Conservation (phyloP, 2,797 vertebrate species). For the Hipposideros larvatus region DNA sequence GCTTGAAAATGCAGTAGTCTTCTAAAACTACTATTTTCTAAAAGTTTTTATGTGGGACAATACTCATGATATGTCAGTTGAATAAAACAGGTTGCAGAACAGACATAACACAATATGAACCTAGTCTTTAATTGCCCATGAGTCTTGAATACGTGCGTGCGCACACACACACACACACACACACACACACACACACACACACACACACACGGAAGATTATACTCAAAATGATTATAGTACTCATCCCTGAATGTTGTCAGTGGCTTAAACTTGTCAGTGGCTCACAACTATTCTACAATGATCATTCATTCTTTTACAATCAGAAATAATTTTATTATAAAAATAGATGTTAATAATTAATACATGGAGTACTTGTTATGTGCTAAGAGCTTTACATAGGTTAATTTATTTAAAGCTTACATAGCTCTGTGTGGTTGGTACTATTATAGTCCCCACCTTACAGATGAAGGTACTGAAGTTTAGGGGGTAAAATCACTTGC, state of each 20-base stretch:
- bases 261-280: slow-evolving; percentile 5
- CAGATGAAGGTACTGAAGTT: slow-evolving; percentile 20
- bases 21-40: slow-evolving; percentile 57
- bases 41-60: slow-evolving; percentile 3
- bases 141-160: too few species aligned
- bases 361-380: neutral
- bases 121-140: too few species aligned
- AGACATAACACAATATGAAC: neutral
- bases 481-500: neutral
- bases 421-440: neutral
- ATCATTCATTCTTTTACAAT: slow-evolving; percentile 24
- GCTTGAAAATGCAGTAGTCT: slow-evolving; percentile 5
- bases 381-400: neutral
- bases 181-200: neutral
- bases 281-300: slow-evolving; percentile 25
- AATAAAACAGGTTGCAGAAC: slow-evolving; percentile 20
- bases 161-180: neutral
- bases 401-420: slow-evolving; percentile 43
- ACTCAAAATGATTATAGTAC: slow-evolving; percentile 21
- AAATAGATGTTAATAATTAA: slow-evolving; percentile 7
- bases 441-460: slow-evolving; percentile 30
- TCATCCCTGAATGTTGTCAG: neutral
- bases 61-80: neutral
- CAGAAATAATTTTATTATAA: slow-evolving; percentile 59
- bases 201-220: neutral